phyloP scores from a whole-genome alignment of 2,797 vertebrate species.

The Bovichtus diacanthus region DNA sequence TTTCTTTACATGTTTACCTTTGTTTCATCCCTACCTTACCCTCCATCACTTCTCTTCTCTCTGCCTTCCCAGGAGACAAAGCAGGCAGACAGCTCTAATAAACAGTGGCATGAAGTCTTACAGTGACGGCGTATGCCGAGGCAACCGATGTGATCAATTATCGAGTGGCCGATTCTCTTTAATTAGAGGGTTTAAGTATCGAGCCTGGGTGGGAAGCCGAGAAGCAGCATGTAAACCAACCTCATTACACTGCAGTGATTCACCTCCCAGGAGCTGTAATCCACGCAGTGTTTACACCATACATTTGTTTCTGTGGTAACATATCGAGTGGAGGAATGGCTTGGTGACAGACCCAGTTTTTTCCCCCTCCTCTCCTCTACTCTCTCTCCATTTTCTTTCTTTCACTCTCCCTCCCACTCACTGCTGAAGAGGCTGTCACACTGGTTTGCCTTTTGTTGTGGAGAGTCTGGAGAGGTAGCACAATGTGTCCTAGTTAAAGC shows the following conservation, averaged over 20 bases:
- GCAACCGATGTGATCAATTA: slow-evolving; percentile 83
- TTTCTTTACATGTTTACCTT: slow-evolving; percentile 75
- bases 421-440: slow-evolving; percentile 84
- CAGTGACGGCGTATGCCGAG: slow-evolving; percentile 69
- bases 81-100: slow-evolving; percentile 78
- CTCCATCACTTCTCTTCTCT: slow-evolving; percentile 42
- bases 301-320: slow-evolving; percentile 88
- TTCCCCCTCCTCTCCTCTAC: slow-evolving; percentile 22
- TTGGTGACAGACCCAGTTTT: slow-evolving; percentile 77
- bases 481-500: slow-evolving; percentile 88
- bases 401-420: slow-evolving; percentile 83
- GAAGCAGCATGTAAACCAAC: slow-evolving; percentile 82
- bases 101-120: slow-evolving; percentile 72
- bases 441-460: slow-evolving; percentile 86
- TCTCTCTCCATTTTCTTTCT: slow-evolving; percentile 77
- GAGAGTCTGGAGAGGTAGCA: slow-evolving; percentile 85
- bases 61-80: slow-evolving; percentile 73
- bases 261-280: slow-evolving; percentile 82
- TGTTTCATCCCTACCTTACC: slow-evolving; percentile 52
- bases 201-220: slow-evolving; percentile 79
- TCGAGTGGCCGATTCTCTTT: slow-evolving; percentile 83
- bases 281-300: slow-evolving; percentile 82
- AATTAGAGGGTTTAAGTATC: slow-evolving; percentile 84
- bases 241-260: slow-evolving; percentile 85
- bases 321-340: slow-evolving; percentile 84